These are phyloP conservation scores for Coenonympha glycerion DNA, from an alignment of 2,888 invertebrate species.

Conservation along the genomic window DNA sequence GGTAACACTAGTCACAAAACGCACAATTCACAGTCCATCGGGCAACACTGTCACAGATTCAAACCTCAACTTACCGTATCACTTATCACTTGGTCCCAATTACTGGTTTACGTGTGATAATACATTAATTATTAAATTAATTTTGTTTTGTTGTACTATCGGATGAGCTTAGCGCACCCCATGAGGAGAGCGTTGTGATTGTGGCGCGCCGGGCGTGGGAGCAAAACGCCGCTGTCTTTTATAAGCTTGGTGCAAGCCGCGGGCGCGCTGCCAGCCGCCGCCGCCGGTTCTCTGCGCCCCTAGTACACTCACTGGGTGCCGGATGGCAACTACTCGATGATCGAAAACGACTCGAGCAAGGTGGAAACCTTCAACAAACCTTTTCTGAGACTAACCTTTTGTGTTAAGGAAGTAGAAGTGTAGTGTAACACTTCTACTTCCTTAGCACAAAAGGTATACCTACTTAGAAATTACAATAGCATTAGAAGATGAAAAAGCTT, in stretches of 20 bases:
- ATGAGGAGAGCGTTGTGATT: slow-evolving; percentile 67
- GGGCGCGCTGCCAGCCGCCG: slow-evolving; percentile 57
- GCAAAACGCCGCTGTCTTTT: slow-evolving; percentile 64
- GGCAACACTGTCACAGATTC: slow-evolving; percentile 50
- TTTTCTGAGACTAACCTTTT: too few relatives aligned
- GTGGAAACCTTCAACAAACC: too few relatives aligned
- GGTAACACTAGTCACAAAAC: slow-evolving; percentile 59
- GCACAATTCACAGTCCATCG: slow-evolving; percentile 64
- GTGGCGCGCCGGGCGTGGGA: slow-evolving; percentile 69
- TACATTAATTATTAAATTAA: slow-evolving; percentile 39
- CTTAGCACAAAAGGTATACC: too few relatives aligned
- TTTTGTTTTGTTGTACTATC: slow-evolving; percentile 58
- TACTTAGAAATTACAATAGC: too few relatives aligned
- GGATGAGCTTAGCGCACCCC: slow-evolving; percentile 71
- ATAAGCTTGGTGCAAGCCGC: slow-evolving; percentile 67
- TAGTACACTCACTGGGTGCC: too few relatives aligned
- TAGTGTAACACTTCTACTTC: too few relatives aligned
- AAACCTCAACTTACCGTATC: slow-evolving; percentile 68
- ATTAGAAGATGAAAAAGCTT: too few relatives aligned
- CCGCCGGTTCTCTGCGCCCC: too few relatives aligned
- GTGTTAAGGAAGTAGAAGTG: too few relatives aligned
- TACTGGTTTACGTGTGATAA: slow-evolving; percentile 42
- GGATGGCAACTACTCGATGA: too few relatives aligned
- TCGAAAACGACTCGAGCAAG: too few relatives aligned
- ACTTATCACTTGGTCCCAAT: slow-evolving; percentile 74